Conservation (phyloP, 1,140 invertebrate species). For the Megalopta genalis region DNA sequence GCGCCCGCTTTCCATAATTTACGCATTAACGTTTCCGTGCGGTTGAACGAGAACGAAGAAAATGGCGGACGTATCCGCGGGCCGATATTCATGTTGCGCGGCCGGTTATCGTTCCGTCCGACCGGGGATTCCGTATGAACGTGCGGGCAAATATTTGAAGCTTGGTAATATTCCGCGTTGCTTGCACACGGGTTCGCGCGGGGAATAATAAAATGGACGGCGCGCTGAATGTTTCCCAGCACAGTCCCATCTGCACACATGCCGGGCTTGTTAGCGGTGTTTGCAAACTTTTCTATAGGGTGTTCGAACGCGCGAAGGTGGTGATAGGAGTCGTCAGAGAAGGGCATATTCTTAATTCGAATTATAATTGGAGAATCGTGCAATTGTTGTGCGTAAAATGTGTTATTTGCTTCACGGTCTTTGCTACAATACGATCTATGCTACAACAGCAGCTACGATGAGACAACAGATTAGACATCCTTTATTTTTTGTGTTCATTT, state of each 20-base stretch:
- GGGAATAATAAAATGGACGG: constrained; percentile 50
- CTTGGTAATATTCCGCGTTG: constrained; percentile 48
- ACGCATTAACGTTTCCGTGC: background rate
- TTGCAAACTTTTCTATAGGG: constrained; percentile 2
- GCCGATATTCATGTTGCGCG: too few species aligned
- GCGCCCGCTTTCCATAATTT: constrained; percentile 18
- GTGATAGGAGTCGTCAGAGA: too few species aligned
- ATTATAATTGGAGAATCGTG: too few species aligned
- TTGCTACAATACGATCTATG: too few species aligned
- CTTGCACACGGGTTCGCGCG: constrained; percentile 30
- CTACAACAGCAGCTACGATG: too few species aligned
- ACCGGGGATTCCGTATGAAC: constrained; percentile 20
- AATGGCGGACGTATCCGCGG: background rate
- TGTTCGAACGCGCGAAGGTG: too few species aligned
- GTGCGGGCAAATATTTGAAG: constrained; percentile 55
- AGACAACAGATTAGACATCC: too few species aligned
- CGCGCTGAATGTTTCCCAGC: constrained; percentile 8
- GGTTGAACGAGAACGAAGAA: background rate
- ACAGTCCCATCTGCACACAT: constrained; percentile 48
- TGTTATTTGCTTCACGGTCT: too few species aligned
- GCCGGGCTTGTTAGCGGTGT: constrained; percentile 36
- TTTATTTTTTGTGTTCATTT: too few species aligned
- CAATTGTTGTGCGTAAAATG: too few species aligned
- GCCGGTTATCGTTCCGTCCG: constrained; percentile 26
- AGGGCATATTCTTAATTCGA: too few species aligned